Base-by-base conservation (phyloP, 2,797 vertebrate species). In the Sebastes steindachneri region DNA sequence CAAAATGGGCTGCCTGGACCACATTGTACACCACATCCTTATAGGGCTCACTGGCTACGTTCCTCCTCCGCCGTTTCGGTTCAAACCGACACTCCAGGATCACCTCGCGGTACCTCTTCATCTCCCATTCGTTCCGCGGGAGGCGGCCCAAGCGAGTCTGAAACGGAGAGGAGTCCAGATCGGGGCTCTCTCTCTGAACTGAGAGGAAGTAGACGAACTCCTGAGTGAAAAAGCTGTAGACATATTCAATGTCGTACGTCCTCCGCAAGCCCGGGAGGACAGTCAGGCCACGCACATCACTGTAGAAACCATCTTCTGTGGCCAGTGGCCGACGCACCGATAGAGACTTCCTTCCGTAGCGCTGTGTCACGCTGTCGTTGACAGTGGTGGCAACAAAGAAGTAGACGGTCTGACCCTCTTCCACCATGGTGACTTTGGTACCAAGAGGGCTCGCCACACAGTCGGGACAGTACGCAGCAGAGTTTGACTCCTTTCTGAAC, bases 371-470 rank as follows among this genome's bases (percentile, higher is more conserved):
- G 0, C 92, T 95, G 65, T 95, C 91, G 64, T 98, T 96, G 31
- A 99, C 75, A 1, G 97, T 96, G 21, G 97, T 95, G 1, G 97
- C 98, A 0, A 97, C 96, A 53, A 98, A 99, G 84, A 99, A 97
- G 73, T 96, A 96, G n/a, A 96, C 94, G 0, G 95, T 92, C 2
- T 95, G 95, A 41, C 91, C 93, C 57, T 96, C 96, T 51, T 96
- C 96, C 23, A 97, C 95, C 92, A 99, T 95, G 0, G 96, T 96
- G 71, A 96, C 96, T 19, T 95, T 96, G 19, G 98, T 98, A 29
- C 98, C 98, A 53, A 98, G 89, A 3, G 97, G 96, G 76, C 98
- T 99, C 55, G 96, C 97, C 74, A 99, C 93, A 7, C 98, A 99
- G 89, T 99, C 98, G 0, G 97, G 96, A 85, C 98, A 99, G 73